These are phyloP conservation scores for Aurelia sp. DNA, from an alignment of 30 jellyfish, hydroid and myxozoan species.

Conservation along the genomic window DNA sequence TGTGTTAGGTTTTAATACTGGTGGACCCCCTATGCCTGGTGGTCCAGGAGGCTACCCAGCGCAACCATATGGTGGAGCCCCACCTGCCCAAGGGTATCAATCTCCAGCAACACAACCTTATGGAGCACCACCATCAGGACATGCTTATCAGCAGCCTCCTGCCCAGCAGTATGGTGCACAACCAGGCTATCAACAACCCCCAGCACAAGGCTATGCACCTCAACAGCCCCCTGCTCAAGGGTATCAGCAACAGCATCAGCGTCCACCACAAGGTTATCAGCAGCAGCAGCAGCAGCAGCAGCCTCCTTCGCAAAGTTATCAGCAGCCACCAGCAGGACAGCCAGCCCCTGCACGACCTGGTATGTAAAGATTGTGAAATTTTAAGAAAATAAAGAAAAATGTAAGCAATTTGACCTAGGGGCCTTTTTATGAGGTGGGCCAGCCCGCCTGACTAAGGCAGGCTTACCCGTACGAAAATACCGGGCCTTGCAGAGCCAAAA, in stretches of 20 bases:
- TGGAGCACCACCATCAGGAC: conserved; percentile 73
- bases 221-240: conserved; percentile 54
- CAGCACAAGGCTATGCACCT: conserved; percentile 64
- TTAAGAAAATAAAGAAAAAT: not conserved
- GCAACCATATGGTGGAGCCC: conserved; percentile 29
- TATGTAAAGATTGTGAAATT: not conserved
- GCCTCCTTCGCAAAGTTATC: conserved; percentile 51
- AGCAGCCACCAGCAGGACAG: conserved; percentile 57
- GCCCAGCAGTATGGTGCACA: conserved; percentile 70
- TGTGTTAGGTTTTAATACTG: conserved; percentile 40
- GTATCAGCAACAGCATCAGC: conserved; percentile 18
- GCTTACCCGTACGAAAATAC: too few species aligned
- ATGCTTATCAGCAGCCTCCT: conserved; percentile 66
- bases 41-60: conserved; percentile 15
- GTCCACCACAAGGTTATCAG: conserved; percentile 68
- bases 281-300: conserved; percentile 52
- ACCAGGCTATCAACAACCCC: conserved; percentile 79
- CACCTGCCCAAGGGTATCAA: conserved; percentile 62
- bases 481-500: too few species aligned
- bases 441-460: too few species aligned
- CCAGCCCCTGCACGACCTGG: conserved; percentile 68
- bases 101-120: conserved; percentile 65
- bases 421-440: too few species aligned
- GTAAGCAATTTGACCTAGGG: too few species aligned
- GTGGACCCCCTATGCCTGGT: conserved; percentile 14